phyloP scores from a whole-genome alignment of 2,113 vertebrate species.

The Vulpes lagopus region DNA sequence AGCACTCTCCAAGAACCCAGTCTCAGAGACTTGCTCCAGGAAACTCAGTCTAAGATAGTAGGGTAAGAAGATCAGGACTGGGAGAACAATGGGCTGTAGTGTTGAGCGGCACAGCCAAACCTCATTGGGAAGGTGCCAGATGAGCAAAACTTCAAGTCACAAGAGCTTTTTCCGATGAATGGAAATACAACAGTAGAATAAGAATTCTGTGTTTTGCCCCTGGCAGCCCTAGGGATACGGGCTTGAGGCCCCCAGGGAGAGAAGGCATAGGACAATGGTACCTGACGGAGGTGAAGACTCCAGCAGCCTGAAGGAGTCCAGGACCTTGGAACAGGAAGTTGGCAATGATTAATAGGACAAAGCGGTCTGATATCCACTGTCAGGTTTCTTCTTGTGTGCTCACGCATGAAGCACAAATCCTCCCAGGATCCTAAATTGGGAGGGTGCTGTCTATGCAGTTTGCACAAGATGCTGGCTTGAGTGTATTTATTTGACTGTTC shows the following conservation, averaged over 20 bases:
- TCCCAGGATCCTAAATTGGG: not conserved
- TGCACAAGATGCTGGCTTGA: not conserved
- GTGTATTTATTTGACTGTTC: not conserved
- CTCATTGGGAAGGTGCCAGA: not conserved
- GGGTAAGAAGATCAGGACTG: not conserved
- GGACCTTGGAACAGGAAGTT: not conserved
- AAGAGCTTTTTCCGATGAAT: not conserved
- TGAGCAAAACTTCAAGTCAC: not conserved
- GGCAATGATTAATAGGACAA: not conserved
- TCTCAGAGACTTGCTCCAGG: not conserved
- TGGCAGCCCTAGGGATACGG: not conserved
- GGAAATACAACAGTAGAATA: not conserved
- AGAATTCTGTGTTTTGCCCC: not conserved
- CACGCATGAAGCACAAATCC: not conserved
- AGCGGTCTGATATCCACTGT: not conserved
- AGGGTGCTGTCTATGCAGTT: not conserved
- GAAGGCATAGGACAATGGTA: not conserved
- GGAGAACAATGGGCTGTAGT: rapidly evolving
- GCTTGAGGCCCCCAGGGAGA: not conserved
- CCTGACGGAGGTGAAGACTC: not conserved
- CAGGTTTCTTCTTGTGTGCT: not conserved
- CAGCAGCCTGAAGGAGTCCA: not conserved
- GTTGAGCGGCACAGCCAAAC: not conserved
- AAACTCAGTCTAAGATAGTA: not conserved
- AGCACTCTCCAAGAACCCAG: not conserved